phyloP scores from a whole-genome alignment of 2,888 invertebrate genomes.

The Mimas tiliae region DNA sequence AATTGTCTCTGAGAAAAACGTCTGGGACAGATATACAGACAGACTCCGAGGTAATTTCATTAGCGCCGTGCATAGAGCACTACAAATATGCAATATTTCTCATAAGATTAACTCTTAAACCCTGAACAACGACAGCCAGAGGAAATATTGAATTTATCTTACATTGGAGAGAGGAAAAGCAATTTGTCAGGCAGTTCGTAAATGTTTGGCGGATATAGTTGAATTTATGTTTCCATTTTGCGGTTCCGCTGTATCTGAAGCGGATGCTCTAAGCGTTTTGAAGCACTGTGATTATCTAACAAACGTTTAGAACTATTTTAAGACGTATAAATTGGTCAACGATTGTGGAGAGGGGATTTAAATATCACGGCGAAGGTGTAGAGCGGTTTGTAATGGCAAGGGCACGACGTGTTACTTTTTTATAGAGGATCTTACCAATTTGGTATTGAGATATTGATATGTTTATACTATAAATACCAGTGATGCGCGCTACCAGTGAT shows the following conservation, averaged over 20 bases:
- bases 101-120: not conserved
- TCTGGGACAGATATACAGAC: no score
- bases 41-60: no score
- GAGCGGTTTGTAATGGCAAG: not conserved
- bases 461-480: no score
- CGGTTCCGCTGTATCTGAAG: slow-evolving; percentile 25
- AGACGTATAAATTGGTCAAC: not conserved
- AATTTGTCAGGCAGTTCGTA: slow-evolving; percentile 20
- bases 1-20: no score
- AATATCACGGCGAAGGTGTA: slow-evolving; percentile 3
- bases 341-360: not conserved
- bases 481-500: no score
- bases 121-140: not conserved
- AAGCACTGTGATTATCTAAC: not conserved
- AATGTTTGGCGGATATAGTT: slow-evolving; percentile 27
- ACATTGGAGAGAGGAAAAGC: slow-evolving; percentile 17
- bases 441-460: no score
- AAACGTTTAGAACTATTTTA: not conserved
- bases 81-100: not conserved
- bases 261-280: slow-evolving; percentile 7
- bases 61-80: not conserved
- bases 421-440: no score
- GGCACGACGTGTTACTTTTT: no score
- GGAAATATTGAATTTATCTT: slow-evolving; percentile 24
- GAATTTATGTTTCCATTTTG: slow-evolving; percentile 31